Conservation (phyloP, 1,140 invertebrate genomes). For the Gonatopus flavifemur region DNA sequence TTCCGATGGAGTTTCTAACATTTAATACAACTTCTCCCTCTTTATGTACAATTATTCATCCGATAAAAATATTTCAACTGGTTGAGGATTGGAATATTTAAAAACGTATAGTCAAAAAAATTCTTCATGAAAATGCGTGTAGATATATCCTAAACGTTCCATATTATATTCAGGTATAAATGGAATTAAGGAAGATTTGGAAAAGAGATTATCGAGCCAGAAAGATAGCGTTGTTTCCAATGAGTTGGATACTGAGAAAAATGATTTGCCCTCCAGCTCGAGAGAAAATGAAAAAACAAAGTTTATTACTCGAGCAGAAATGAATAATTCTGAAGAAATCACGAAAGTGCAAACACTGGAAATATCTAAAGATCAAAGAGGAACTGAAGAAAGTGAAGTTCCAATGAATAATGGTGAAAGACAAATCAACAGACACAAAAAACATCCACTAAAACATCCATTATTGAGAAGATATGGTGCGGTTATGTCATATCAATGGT, state of each 20-base stretch:
- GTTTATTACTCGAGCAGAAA: conserved; percentile 1
- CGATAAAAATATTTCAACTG: too few relatives aligned
- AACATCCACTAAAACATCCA: conserved; percentile 6
- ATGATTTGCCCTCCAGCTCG: conserved; percentile 13
- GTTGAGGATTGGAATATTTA: too few relatives aligned
- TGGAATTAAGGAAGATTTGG: conserved; percentile 14
- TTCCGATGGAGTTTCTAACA: too few relatives aligned
- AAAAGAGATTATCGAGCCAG: conserved; percentile 19
- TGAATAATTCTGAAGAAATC: conserved; percentile 14
- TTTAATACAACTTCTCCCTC: too few relatives aligned
- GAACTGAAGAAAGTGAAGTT: neutral
- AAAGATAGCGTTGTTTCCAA: neutral
- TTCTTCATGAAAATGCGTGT: too few relatives aligned
- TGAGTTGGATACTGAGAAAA: neutral
- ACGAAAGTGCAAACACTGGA: conserved; percentile 5
- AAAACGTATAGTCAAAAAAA: too few relatives aligned
- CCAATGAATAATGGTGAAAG: too few relatives aligned
- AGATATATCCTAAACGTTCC: too few relatives aligned
- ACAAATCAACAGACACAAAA: conserved; percentile 1
- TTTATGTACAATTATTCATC: too few relatives aligned
- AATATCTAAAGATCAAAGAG: neutral
- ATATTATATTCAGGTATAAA: conserved; percentile 13
- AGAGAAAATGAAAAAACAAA: conserved; percentile 13
- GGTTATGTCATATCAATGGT: conserved; percentile 32
- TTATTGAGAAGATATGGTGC: conserved; percentile 20